phyloP scores from a whole-genome alignment of 2,113 vertebrate genomes.

The Campylomormyrus numenius region DNA sequence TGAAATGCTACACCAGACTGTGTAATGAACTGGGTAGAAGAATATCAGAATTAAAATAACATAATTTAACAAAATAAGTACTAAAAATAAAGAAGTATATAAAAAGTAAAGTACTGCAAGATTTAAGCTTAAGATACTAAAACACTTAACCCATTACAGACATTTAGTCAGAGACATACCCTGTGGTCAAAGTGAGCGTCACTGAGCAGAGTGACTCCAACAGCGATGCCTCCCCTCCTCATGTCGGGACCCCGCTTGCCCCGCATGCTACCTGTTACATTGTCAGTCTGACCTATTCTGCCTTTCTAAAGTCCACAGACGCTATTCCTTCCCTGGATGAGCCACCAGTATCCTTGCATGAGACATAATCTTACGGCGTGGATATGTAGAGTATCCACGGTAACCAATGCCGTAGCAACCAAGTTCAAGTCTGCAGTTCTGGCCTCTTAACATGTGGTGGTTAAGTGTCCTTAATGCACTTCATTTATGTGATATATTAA shows the following conservation, averaged over 20 bases:
- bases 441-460: not conserved
- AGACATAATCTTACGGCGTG: too few species aligned
- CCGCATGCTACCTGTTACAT: not conserved
- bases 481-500: not conserved
- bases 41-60: not conserved
- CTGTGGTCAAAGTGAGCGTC: not conserved
- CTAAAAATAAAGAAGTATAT: not conserved
- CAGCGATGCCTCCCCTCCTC: not conserved
- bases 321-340: not conserved
- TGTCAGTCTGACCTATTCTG: not conserved
- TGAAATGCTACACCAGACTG: not conserved
- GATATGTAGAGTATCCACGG: slow-evolving; percentile 18
- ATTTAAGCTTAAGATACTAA: not conserved
- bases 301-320: not conserved
- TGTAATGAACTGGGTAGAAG: not conserved
- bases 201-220: not conserved
- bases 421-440: slow-evolving; percentile 17
- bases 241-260: not conserved
- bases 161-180: not conserved
- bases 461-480: not conserved
- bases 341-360: not conserved
- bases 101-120: not conserved
- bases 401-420: slow-evolving; percentile 32
- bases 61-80: not conserved
- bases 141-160: not conserved